phyloP scores from a whole-genome alignment of 2,888 invertebrate species.

The Mythimna pallens region DNA sequence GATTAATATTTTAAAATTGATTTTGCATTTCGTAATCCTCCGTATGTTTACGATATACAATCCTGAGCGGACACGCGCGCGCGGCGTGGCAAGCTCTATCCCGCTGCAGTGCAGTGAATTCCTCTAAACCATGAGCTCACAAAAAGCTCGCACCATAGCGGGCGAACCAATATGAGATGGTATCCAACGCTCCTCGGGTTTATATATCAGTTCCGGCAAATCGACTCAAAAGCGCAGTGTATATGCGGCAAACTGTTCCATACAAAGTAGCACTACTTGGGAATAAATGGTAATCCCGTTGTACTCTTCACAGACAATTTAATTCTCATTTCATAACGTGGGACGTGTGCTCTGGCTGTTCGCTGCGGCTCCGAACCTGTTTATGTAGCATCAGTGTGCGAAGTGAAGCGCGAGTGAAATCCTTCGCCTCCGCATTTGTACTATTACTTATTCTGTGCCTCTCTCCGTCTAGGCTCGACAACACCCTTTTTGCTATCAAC shows the following conservation, averaged over 20 bases:
- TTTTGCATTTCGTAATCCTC: conserved; percentile 67
- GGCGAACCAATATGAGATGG: neutral
- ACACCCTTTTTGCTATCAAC: conserved; percentile 15
- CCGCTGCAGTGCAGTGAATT: conserved; percentile 71
- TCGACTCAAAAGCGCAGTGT: conserved; percentile 62
- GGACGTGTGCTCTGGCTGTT: conserved; percentile 70
- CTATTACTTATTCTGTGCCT: conserved; percentile 10
- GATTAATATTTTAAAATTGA: conserved; percentile 33
- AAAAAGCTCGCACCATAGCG: conserved; percentile 26
- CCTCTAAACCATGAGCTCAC: conserved; percentile 65
- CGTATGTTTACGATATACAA: conserved; percentile 67
- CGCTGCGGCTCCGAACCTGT: conserved; percentile 59
- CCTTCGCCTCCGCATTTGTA: conserved; percentile 51
- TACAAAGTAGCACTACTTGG: conserved; percentile 44
- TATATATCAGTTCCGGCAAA: conserved; percentile 7
- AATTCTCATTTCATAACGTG: conserved; percentile 84
- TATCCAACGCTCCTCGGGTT: conserved; percentile 63
- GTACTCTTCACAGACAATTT: conserved; percentile 86
- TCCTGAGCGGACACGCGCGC: conserved; percentile 53
- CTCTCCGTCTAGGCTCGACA: conserved; percentile 38
- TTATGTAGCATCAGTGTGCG: conserved; percentile 71
- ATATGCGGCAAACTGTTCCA: conserved; percentile 36
- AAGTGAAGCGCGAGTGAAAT: conserved; percentile 68
- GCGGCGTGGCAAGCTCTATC: conserved; percentile 66
- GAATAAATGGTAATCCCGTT: conserved; percentile 78